Evolutionary conservation across 2,888 invertebrate genomes (phyloP), one percentile per base, ranked within the genome.

Genomic region (Campoplex capitator): DNA sequence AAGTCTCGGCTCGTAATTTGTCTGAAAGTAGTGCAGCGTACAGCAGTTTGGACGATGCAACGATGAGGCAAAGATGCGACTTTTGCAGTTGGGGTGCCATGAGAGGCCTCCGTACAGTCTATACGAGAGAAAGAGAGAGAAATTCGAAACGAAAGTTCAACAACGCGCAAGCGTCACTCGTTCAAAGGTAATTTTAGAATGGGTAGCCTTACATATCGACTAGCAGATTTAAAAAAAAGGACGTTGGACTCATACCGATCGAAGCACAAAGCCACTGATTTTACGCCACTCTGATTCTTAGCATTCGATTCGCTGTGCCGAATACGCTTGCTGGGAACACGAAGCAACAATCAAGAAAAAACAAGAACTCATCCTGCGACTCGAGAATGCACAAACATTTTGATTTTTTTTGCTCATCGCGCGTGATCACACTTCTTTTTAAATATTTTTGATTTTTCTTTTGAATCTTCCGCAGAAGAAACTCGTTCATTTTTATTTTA

Each of bases 181-280:
- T 90, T 83, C 89, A 87, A 88, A 84, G 89, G 91, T 90, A 91
- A 91, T 91, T 91, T 91, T 92, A 91, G 92, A 91, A 86, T 84
- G 51, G 16, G 79, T 62, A 68, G 54, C 74, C 75, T 78, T 74
- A 85, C n/a, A 70, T 56, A 48, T 58, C 42, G 16, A 56, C 38
- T 28, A 48, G 48, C 9, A 8, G 48, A 71, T 28, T n/a, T 6
- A 38, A 38, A 28, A 23, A 48, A 71, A 71, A 71, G 48, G 75
- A 75, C 56, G n/a, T 42, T 3, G 13, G 32, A 42, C 8, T 28
- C n/a, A 7, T 2, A 0, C 58, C 0, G 3, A 23, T 6, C 23
- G 1, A 28, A n/a, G 32, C 18, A 48, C 32, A 51, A 51, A 71
- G 32, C 32, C 9, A 8, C 16, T 6, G 23, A 32, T 28, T 70